These are phyloP conservation scores for Maniola hyperantus DNA, from an alignment of 2,888 invertebrate genomes.

Conservation along the genomic window DNA sequence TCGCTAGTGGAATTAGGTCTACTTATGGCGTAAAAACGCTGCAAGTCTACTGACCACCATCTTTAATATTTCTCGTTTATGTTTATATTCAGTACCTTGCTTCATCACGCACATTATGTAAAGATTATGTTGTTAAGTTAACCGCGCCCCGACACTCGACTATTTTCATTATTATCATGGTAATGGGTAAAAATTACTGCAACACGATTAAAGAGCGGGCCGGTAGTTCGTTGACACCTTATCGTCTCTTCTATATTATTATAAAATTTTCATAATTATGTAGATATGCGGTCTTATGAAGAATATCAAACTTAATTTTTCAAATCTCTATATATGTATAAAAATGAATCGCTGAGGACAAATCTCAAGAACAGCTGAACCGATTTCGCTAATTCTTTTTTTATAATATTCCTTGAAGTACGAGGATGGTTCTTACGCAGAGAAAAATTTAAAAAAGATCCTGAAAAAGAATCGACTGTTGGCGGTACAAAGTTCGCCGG, in stretches of 20 bases:
- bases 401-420: too few relatives aligned
- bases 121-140: constrained; percentile 20
- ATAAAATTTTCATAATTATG: neutral
- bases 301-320: too few relatives aligned
- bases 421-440: too few relatives aligned
- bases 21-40: neutral
- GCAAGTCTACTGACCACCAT: neutral
- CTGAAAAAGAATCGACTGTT: too few relatives aligned
- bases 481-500: too few relatives aligned
- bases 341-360: too few relatives aligned
- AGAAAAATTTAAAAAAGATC: too few relatives aligned
- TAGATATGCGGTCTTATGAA: too few relatives aligned
- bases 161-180: constrained; percentile 30
- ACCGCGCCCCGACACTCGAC: constrained; percentile 10
- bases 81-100: constrained; percentile 10
- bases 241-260: neutral
- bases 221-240: constrained; percentile 28
- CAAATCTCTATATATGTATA: too few relatives aligned
- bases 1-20: too few relatives aligned
- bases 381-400: too few relatives aligned
- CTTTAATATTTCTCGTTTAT: constrained; percentile 5
- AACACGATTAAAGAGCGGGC: constrained; percentile 21
- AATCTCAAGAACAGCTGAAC: too few relatives aligned
- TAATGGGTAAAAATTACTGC: constrained; percentile 30
- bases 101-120: constrained; percentile 11